A percentile compares a stretch with the other conserved stretches of the same genome.
Evolutionary conservation across 1,140 invertebrate species (phyloP).

Genomic region (Lepidotrigona ventralis): DNA sequence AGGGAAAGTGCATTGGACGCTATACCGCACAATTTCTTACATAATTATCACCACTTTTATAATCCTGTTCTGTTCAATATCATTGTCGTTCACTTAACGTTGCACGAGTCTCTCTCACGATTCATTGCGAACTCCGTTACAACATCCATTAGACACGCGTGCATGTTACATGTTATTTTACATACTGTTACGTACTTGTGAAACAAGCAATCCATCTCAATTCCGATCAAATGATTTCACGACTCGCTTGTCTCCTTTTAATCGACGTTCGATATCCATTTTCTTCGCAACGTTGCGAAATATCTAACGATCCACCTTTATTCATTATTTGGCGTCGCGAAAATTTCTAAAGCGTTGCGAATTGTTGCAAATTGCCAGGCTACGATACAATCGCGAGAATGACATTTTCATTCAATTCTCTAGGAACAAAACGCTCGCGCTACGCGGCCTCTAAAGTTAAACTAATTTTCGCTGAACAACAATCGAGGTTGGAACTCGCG

Average conservation of each 20-base stretch:
- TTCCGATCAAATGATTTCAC: neutral
- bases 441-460: neutral
- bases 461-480: slow-evolving; percentile 4
- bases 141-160: neutral
- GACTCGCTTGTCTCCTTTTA: neutral
- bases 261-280: neutral
- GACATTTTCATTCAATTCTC: neutral
- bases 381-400: neutral
- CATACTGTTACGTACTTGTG: too few relatives aligned
- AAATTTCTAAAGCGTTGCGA: neutral
- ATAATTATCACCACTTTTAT: slow-evolving; percentile 28
- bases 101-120: neutral
- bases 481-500: neutral
- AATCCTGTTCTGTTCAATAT: neutral
- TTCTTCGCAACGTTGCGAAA: neutral
- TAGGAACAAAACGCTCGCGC: neutral
- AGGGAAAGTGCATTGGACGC: neutral
- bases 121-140: neutral
- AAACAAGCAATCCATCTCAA: neutral
- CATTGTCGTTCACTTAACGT: neutral
- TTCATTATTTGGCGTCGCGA: too few relatives aligned
- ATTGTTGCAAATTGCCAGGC: neutral
- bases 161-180: neutral
- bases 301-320: neutral
- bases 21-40: slow-evolving; percentile 14